These are phyloP conservation scores for Drosophila lowei DNA, from an alignment of 1,140 invertebrate species.

Conservation along the genomic window DNA sequence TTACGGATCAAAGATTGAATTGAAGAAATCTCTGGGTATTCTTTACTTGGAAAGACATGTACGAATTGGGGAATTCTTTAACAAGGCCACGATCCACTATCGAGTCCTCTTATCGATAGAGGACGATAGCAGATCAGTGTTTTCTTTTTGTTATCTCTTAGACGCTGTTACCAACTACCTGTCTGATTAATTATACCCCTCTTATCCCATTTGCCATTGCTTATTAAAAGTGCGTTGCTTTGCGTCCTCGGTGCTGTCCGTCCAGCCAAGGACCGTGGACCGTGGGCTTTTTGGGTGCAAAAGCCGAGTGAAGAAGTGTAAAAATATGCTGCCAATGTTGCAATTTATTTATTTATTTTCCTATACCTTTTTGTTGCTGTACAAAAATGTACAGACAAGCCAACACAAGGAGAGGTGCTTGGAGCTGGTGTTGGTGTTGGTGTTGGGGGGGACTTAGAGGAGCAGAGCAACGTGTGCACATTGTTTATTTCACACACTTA, in stretches of 20 bases:
- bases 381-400: slow-evolving; percentile 70
- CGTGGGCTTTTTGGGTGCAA: slow-evolving; percentile 69
- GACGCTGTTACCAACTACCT: slow-evolving; percentile 56
- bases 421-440: not conserved
- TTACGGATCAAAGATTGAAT: no score
- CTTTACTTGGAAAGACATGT: no score
- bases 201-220: slow-evolving; percentile 41
- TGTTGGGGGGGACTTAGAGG: not conserved
- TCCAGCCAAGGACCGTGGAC: slow-evolving; percentile 14
- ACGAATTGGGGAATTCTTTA: no score
- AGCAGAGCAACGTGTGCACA: slow-evolving; percentile 68
- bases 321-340: slow-evolving; percentile 81
- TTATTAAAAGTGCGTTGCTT: slow-evolving; percentile 64
- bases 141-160: no score
- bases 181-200: slow-evolving; percentile 55
- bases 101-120: no score
- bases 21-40: no score
- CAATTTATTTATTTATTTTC: slow-evolving; percentile 82
- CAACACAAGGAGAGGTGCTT: slow-evolving; percentile 44
- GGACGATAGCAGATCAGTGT: no score
- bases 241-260: slow-evolving; percentile 31
- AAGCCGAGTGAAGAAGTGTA: slow-evolving; percentile 57
- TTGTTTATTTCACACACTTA: slow-evolving; percentile 81
- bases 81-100: no score
- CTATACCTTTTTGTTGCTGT: slow-evolving; percentile 43